These are phyloP conservation scores for Ceuthmochares aereus DNA, from an alignment of 2,113 vertebrate genomes.

Conservation along the genomic window DNA sequence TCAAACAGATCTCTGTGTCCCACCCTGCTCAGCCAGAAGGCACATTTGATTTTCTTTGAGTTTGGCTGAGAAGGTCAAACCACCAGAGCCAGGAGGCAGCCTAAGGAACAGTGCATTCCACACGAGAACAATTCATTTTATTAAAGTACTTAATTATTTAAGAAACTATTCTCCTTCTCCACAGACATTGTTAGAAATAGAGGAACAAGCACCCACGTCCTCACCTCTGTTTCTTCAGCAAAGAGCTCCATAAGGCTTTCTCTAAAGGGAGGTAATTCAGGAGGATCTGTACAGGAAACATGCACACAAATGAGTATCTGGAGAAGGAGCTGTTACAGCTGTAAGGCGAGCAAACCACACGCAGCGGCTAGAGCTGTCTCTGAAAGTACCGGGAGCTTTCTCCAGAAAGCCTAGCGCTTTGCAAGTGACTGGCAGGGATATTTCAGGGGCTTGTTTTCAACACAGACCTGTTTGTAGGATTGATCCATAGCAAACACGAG, in stretches of 20 bases:
- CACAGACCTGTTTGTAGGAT: neutral
- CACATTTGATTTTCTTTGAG: neutral
- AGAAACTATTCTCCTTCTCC: neutral
- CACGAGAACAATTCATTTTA: neutral
- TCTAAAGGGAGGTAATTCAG: slow-evolving; percentile 95
- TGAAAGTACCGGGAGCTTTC: neutral
- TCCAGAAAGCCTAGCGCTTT: neutral
- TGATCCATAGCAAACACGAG: neutral
- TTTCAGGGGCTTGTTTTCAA: neutral
- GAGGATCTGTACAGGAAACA: slow-evolving; percentile 83
- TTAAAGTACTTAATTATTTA: slow-evolving; percentile 38
- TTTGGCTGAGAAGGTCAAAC: neutral
- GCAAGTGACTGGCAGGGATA: neutral
- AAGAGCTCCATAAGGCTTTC: slow-evolving; percentile 87
- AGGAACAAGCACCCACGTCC: neutral
- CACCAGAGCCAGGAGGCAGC: neutral
- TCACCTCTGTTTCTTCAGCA: slow-evolving; percentile 94
- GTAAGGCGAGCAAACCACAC: neutral
- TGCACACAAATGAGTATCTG: neutral
- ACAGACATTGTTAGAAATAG: neutral
- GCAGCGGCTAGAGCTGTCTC: neutral
- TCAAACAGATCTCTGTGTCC: too few species aligned
- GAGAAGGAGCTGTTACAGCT: neutral
- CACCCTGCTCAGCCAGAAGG: neutral
- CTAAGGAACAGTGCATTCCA: neutral